Conservation (phyloP, 2,797 vertebrate genomes). For the Petrocephalus sullivani region DNA sequence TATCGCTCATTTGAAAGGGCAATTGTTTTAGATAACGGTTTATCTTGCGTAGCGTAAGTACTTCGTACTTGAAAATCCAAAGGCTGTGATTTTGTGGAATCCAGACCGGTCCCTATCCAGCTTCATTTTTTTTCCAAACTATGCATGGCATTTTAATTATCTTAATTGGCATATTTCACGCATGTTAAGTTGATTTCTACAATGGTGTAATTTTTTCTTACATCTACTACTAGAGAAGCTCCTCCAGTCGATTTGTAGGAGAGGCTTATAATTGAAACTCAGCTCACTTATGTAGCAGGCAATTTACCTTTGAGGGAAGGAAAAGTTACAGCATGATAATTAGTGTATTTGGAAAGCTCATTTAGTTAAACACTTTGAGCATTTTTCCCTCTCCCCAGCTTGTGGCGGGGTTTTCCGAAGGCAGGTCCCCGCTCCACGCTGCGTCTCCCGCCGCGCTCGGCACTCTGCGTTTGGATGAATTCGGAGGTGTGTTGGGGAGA, state of each 20-base stretch:
- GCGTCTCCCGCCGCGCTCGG: neutral
- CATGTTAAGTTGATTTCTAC: slow-evolving; percentile 38
- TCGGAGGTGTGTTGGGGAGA: neutral
- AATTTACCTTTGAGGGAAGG: slow-evolving; percentile 29
- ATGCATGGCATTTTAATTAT: slow-evolving; percentile 35
- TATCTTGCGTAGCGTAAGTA: neutral
- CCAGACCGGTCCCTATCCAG: slow-evolving; percentile 4
- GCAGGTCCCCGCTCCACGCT: neutral
- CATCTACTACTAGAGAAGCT: slow-evolving; percentile 21
- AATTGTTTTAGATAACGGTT: slow-evolving; percentile 13
- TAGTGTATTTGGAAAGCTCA: slow-evolving; percentile 40
- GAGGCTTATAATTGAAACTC: slow-evolving; percentile 26
- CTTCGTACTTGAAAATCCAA: neutral
- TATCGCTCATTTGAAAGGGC: slow-evolving; percentile 13
- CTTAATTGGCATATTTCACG: slow-evolving; percentile 37
- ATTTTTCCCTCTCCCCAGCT: slow-evolving; percentile 39
- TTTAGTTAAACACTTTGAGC: slow-evolving; percentile 63
- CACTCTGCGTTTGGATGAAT: slow-evolving; percentile 2
- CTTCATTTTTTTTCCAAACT: slow-evolving; percentile 23
- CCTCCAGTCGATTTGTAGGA: slow-evolving; percentile 5
- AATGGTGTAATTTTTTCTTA: slow-evolving; percentile 18
- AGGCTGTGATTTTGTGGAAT: slow-evolving; percentile 13
- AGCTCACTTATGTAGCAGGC: slow-evolving; percentile 29
- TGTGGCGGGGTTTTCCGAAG: slow-evolving; percentile 18
- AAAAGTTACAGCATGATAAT: slow-evolving; percentile 26